Percentiles rank a stretch among this genome's conserved stretches.
Evolutionary conservation across 2,888 invertebrate genomes (phyloP).

Genomic region (Drosophila anomalata): DNA sequence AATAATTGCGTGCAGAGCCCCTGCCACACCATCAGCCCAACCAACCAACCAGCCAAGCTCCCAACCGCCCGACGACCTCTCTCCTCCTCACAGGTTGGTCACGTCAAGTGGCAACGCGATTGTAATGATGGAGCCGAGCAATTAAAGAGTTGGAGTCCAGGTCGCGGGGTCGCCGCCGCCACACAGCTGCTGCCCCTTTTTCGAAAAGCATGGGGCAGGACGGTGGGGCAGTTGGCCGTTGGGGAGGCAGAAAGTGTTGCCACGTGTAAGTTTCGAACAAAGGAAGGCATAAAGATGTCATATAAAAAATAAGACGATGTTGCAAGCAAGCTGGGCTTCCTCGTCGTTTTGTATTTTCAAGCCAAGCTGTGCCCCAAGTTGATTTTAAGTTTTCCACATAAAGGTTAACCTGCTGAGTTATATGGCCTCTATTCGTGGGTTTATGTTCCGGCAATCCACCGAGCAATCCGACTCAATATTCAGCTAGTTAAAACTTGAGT

Average conservation of each 20-base stretch:
- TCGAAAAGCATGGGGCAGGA: background rate
- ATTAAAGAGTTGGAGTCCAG: conserved; percentile 58
- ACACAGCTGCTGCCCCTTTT: conserved; percentile 40
- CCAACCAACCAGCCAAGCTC: background rate
- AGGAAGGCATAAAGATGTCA: conserved; percentile 66
- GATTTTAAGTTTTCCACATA: conserved; percentile 44
- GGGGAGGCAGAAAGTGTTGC: conserved; percentile 13
- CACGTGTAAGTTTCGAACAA: conserved; percentile 52
- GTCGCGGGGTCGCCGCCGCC: conserved; percentile 20
- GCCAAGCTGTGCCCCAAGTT: conserved; percentile 18
- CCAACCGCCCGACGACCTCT: background rate
- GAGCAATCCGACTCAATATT: conserved; percentile 47
- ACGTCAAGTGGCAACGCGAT: conserved; percentile 50
- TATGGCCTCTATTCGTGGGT: conserved; percentile 44
- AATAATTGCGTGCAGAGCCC: conserved; percentile 68
- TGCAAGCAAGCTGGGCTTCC: conserved; percentile 45
- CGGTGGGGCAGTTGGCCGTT: background rate
- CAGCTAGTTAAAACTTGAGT: conserved; percentile 49
- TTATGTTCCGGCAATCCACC: conserved; percentile 49
- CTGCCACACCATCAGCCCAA: conserved; percentile 13
- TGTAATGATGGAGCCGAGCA: conserved; percentile 77
- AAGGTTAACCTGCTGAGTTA: conserved; percentile 60
- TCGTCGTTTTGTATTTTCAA: conserved; percentile 7
- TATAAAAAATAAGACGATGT: conserved; percentile 50
- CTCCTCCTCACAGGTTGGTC: conserved; percentile 33